Evolutionary conservation across 2,113 vertebrate species (phyloP).

Genomic region (Percopsis transmontana): DNA sequence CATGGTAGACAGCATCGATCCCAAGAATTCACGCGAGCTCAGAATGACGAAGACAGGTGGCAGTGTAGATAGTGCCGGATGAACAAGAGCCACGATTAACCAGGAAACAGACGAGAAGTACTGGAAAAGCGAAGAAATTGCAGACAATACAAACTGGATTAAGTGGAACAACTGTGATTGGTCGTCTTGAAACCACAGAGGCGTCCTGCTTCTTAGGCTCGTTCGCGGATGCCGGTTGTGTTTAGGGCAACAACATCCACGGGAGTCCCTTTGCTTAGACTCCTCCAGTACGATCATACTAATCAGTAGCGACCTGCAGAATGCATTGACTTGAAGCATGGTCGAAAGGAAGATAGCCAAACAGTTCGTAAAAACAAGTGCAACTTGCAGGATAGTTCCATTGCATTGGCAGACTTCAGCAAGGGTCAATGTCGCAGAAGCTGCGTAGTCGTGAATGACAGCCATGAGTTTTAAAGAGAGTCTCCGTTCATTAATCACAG

Average conservation of each 20-base stretch:
- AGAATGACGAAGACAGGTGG: slow-evolving; percentile 1
- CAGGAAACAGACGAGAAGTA: slow-evolving; percentile 2
- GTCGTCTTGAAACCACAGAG: not conserved
- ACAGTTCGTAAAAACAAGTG: slow-evolving; percentile 32
- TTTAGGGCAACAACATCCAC: not conserved
- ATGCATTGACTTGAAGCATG: slow-evolving; percentile 44
- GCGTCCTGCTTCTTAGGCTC: not conserved
- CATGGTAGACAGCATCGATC: not conserved
- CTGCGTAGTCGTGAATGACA: slow-evolving; percentile 16
- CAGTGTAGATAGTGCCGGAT: not conserved
- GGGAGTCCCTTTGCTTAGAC: not conserved
- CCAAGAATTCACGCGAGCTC: slow-evolving; percentile 3
- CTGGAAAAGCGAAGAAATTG: not conserved
- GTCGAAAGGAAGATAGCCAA: slow-evolving; percentile 34
- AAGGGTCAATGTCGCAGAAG: slow-evolving; percentile 25
- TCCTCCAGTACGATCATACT: slow-evolving; percentile 5
- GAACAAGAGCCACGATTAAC: slow-evolving; percentile 12
- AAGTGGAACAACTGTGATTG: not conserved
- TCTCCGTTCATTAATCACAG: slow-evolving; percentile 5
- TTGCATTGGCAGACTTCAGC: slow-evolving; percentile 29
- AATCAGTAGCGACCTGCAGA: slow-evolving; percentile 28
- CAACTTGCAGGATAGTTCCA: slow-evolving; percentile 41
- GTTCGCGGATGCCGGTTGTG: slow-evolving; percentile 15
- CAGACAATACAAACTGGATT: not conserved
- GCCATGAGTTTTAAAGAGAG: not conserved